Evolutionary conservation across 2,888 invertebrate genomes (phyloP).

Genomic region (Eupithecia abbreviata): DNA sequence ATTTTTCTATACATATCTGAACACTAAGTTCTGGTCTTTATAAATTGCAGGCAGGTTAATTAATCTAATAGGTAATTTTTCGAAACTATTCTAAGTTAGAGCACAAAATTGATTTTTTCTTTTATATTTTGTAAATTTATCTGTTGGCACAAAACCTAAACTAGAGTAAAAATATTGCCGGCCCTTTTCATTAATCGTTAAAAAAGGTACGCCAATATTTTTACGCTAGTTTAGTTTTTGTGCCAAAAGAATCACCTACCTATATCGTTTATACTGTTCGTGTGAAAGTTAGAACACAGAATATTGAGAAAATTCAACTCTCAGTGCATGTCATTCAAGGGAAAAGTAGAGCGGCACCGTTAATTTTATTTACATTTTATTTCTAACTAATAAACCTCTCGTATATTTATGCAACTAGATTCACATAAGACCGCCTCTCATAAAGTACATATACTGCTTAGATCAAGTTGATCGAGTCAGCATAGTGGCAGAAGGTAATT

Average conservation of each 20-base stretch:
- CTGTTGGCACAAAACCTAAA: not conserved
- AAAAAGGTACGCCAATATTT: not conserved
- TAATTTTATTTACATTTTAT: not conserved
- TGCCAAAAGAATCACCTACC: not conserved
- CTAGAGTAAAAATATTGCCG: not conserved
- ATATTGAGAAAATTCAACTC: not conserved
- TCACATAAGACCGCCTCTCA: not conserved
- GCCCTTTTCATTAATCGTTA: not conserved
- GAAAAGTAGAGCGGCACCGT: not conserved
- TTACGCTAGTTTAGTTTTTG: not conserved
- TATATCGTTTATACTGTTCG: not conserved
- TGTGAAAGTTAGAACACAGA: not conserved
- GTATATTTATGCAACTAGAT: not conserved
- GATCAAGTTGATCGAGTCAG: too few relatives aligned
- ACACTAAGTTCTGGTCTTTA: conserved; percentile 1
- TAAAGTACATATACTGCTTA: too few relatives aligned
- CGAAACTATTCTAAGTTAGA: not conserved
- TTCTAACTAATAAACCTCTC: not conserved
- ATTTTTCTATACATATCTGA: conserved; percentile 12
- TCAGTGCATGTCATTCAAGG: not conserved
- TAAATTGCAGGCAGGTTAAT: conserved; percentile 4
- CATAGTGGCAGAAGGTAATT: too few relatives aligned
- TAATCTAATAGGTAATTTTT: not conserved
- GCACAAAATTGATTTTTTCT: not conserved
- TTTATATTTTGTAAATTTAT: not conserved